A percentile compares a stretch with the other conserved stretches of the same genome.
These are phyloP conservation scores for Aurelia aurita complex sp. Pacific DNA, from an alignment of 30 jellyfish, hydroid and myxozoan genomes.

Conservation along the genomic window DNA sequence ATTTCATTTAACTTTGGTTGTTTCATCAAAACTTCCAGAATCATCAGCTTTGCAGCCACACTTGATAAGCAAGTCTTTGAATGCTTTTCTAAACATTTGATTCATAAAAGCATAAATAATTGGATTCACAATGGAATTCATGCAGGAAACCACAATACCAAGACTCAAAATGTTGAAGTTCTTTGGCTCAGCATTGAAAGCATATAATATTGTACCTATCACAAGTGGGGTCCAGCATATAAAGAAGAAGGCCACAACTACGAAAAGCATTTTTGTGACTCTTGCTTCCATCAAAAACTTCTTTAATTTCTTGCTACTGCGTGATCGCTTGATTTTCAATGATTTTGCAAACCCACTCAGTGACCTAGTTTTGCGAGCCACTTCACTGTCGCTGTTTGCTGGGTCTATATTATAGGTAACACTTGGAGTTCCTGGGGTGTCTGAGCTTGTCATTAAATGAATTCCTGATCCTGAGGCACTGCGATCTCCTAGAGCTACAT, in stretches of 20 bases:
- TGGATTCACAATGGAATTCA: conserved; percentile 91
- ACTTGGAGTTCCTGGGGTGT: background rate
- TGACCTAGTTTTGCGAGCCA: conserved; percentile 27
- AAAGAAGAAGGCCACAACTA: conserved; percentile 84
- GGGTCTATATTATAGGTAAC: conserved; percentile 4
- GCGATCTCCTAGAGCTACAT: background rate
- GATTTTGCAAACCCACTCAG: conserved; percentile 28
- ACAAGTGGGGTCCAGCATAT: conserved; percentile 98
- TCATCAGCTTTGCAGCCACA: background rate
- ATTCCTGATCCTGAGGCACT: conserved; percentile 39
- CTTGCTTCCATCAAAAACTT: conserved; percentile 74
- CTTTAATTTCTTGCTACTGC: conserved; percentile 43
- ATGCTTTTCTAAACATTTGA: conserved; percentile 67
- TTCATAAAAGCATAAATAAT: conserved; percentile 94
- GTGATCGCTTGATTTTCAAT: background rate
- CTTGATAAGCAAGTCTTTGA: conserved; percentile 28
- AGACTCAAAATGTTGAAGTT: conserved; percentile 64
- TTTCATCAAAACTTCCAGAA: too few relatives aligned
- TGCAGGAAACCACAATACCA: conserved; percentile 85
- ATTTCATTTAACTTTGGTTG: too few relatives aligned
- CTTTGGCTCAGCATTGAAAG: conserved; percentile 66
- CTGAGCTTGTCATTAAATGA: background rate
- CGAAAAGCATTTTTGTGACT: conserved; percentile 85
- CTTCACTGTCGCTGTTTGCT: background rate
- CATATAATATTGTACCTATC: conserved; percentile 75